Base-by-base conservation (phyloP, 2,797 vertebrate species). In the Spizella passerina region DNA sequence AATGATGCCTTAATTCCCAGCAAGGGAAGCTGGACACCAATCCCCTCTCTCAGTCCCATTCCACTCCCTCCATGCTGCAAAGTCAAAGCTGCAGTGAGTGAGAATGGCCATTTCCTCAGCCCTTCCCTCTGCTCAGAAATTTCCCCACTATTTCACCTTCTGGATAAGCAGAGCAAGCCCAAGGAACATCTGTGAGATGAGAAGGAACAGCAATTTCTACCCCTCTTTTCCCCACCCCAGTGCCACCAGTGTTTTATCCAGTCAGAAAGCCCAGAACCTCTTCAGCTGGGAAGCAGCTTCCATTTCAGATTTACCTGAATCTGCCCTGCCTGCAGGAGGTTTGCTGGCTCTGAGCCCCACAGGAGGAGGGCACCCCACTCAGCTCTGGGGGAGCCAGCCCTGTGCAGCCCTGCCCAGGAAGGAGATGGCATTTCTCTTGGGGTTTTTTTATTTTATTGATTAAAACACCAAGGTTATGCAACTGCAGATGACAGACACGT, bases 91-190 rank as follows among this genome's bases (percentile, higher is more conserved):
- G 3, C 43, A 66, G 14, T 5, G 30, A 69, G 36, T 3, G 3
- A 71, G 27, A 43, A 57, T 0, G 0, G 59, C 18, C 57, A 47
- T 11, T 82, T 88, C 60, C 61, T 30, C 12, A 0, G 3, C 20
- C 21, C 3, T 66, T 44, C 55, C 32, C 61, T 30, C 55, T 34
- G 43, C 50, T 61, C 34, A 16, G 30, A 36, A 34, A 10, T 17
- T 21, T 46, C 26, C 10, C 38, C 22, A 32, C 9, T 6, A 30
- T 39, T 80, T 72, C 55, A 39, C 24, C 36, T 52, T 43, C 11
- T 15, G 30, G 19, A 29, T 26, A 56, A 56, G 36, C 38, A 69
- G 23, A 89, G 8, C 17, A 75, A 15, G 39, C 21, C 23, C 57
- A 53, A 53, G n/a, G 29, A 70, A 38, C 1, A 4, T 17, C 52